phyloP scores from a whole-genome alignment of 2,888 invertebrate species.

The Eupelmus urozonus region DNA sequence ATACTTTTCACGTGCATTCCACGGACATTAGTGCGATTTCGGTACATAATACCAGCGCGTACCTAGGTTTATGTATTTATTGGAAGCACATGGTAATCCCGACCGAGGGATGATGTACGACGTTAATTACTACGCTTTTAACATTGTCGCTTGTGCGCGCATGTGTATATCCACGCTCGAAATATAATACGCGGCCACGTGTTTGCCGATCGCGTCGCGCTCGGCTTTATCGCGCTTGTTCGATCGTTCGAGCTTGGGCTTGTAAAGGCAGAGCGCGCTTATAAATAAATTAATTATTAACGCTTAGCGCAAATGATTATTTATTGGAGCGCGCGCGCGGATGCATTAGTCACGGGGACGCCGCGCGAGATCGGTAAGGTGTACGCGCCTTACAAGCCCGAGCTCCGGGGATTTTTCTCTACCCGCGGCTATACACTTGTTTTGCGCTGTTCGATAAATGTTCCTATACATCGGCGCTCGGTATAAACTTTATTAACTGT shows the following conservation, averaged over 20 bases:
- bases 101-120: conserved; percentile 10
- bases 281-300: conserved; percentile 36
- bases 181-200: not conserved
- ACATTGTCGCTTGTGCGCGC: not conserved
- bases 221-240: conserved; percentile 14
- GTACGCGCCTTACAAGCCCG: not conserved
- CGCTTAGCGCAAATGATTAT: conserved; percentile 23
- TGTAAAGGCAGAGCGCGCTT: not conserved
- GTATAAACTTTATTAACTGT: too few species aligned
- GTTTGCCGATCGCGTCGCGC: not conserved
- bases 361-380: conserved; percentile 49
- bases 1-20: conserved; percentile 19
- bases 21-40: not conserved
- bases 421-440: too few species aligned
- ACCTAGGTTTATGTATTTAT: not conserved
- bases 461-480: too few species aligned
- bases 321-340: not conserved
- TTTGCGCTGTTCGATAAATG: too few species aligned
- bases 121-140: conserved; percentile 13
- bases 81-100: not conserved
- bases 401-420: too few species aligned
- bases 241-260: not conserved
- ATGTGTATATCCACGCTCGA: not conserved
- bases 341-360: conserved; percentile 37
- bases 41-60: not conserved